Evolutionary conservation across 2,888 invertebrate species (phyloP).

Genomic region (Trachelus troglodyta): DNA sequence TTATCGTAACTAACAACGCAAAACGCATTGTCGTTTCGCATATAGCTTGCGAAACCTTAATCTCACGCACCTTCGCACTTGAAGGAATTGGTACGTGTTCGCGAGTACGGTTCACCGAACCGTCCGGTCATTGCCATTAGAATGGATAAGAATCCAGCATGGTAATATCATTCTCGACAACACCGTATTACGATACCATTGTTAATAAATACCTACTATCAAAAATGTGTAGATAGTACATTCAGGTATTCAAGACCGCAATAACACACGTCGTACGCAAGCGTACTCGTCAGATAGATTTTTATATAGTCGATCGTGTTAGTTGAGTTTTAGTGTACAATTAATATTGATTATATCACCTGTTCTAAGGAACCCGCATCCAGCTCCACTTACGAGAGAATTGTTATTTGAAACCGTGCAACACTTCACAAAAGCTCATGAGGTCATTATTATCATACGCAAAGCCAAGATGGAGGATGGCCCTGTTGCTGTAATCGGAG

Average conservation of each 20-base stretch:
- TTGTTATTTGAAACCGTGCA: not conserved
- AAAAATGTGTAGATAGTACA: not conserved
- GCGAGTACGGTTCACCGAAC: conserved; percentile 15
- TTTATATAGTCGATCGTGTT: not conserved
- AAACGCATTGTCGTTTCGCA: conserved; percentile 4
- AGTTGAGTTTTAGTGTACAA: not conserved
- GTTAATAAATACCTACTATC: not conserved
- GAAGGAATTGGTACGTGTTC: conserved; percentile 15
- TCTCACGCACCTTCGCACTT: conserved; percentile 14
- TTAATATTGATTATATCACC: not conserved
- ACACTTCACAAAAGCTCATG: not conserved
- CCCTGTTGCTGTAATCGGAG: conserved; percentile 3
- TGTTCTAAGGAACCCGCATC: not conserved
- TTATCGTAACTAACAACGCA: conserved; percentile 20
- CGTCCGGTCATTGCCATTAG: not conserved
- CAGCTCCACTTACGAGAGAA: not conserved
- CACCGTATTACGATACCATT: not conserved
- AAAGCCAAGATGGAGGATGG: not conserved
- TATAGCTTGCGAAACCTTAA: conserved; percentile 7
- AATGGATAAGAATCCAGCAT: not conserved
- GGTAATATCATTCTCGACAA: not conserved
- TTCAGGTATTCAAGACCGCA: not conserved
- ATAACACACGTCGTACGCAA: not conserved
- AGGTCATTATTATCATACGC: not conserved
- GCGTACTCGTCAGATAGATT: not conserved